These are phyloP conservation scores for Lamellibrachia satsuma DNA, from an alignment of 2,888 invertebrate species.

Conservation along the genomic window DNA sequence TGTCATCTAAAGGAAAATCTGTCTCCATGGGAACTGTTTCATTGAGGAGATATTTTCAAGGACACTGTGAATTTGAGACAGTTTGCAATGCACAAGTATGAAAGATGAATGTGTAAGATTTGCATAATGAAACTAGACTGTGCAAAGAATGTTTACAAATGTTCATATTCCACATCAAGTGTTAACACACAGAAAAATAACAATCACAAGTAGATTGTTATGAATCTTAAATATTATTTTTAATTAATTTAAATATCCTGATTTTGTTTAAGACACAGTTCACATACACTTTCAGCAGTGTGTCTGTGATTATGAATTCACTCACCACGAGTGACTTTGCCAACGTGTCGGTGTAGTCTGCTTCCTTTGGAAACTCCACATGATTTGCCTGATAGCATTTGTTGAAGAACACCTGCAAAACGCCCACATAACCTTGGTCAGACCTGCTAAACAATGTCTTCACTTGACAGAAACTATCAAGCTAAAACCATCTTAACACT, in stretches of 20 bases:
- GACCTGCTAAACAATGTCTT: neutral
- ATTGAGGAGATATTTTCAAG: neutral
- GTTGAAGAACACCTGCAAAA: constrained; percentile 55
- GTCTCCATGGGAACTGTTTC: neutral
- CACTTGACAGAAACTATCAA: neutral
- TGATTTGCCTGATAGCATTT: constrained; percentile 61
- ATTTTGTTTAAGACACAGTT: neutral
- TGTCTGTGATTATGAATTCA: neutral
- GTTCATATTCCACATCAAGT: neutral
- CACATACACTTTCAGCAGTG: neutral
- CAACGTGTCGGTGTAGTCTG: constrained; percentile 60
- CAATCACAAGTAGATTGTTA: neutral
- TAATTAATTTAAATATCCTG: neutral
- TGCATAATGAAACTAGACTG: neutral
- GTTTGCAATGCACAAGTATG: too few relatives aligned
- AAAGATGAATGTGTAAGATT: too few relatives aligned
- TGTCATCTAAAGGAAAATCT: neutral
- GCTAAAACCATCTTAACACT: neutral
- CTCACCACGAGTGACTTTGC: constrained; percentile 60
- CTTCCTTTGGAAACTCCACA: constrained; percentile 55
- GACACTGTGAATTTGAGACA: neutral
- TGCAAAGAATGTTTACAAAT: neutral
- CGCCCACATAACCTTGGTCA: neutral
- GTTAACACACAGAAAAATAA: neutral
- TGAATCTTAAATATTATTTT: neutral